Conservation (phyloP, 1,140 invertebrate genomes). For the Solen grandis region DNA sequence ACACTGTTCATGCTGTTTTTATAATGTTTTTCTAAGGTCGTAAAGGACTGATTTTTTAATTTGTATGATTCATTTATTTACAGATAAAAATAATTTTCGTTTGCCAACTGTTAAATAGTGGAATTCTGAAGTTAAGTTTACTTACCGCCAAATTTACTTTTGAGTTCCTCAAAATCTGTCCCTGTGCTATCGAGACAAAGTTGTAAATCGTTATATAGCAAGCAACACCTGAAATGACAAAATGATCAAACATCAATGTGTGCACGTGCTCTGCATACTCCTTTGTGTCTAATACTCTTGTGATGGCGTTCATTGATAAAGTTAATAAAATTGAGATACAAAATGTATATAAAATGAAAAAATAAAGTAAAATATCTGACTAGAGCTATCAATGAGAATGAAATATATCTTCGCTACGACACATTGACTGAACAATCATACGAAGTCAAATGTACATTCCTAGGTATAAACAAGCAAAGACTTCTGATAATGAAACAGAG, state of each 20-base stretch:
- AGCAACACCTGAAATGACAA: slow-evolving; percentile 55
- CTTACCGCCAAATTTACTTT: slow-evolving; percentile 58
- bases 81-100: background rate
- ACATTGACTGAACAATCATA: no score
- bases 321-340: no score
- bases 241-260: background rate
- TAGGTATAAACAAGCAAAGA: no score
- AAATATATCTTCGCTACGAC: slow-evolving; percentile 1
- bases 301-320: no score
- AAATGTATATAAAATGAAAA: no score
- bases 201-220: slow-evolving; percentile 56
- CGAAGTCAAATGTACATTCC: no score
- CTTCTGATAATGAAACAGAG: no score
- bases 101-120: background rate
- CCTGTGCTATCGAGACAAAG: slow-evolving; percentile 56
- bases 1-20: background rate
- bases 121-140: background rate
- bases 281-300: background rate
- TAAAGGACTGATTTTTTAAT: slow-evolving; percentile 4
- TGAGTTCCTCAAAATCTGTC: slow-evolving; percentile 59
- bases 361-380: background rate
- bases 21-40: background rate
- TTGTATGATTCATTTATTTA: slow-evolving; percentile 3
- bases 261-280: background rate
- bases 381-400: background rate